These are phyloP conservation scores for Drosophila ohnishii DNA, from an alignment of 1,140 invertebrate genomes.

Conservation along the genomic window DNA sequence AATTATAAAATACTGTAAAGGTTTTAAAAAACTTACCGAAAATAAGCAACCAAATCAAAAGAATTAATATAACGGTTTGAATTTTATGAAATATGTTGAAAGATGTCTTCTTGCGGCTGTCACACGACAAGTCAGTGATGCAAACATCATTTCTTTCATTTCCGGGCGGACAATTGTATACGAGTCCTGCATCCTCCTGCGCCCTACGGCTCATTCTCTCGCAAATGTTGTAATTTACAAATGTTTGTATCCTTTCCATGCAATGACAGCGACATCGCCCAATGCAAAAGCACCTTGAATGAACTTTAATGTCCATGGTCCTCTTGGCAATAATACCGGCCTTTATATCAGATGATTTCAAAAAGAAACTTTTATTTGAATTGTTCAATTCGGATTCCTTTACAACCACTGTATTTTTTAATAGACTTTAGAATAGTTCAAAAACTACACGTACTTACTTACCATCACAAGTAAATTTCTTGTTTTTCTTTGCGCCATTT, in stretches of 20 bases:
- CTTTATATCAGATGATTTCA: not conserved
- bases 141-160: slow-evolving; percentile 45
- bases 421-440: no score
- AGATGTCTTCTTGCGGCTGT: not conserved
- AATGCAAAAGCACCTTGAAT: slow-evolving; percentile 68
- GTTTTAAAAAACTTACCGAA: slow-evolving; percentile 30
- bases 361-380: not conserved
- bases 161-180: slow-evolving; percentile 51
- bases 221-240: slow-evolving; percentile 52
- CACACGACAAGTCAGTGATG: slow-evolving; percentile 16
- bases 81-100: slow-evolving; percentile 4
- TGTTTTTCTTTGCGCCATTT: slow-evolving; percentile 36
- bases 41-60: slow-evolving; percentile 17
- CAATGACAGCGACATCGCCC: slow-evolving; percentile 70
- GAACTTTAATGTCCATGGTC: slow-evolving; percentile 41
- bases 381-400: slow-evolving; percentile 9
- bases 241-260: slow-evolving; percentile 53
- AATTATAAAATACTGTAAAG: no score
- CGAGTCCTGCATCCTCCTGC: slow-evolving; percentile 41
- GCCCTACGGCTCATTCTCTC: slow-evolving; percentile 36
- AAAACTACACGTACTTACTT: not conserved
- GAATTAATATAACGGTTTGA: not conserved
- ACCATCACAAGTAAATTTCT: slow-evolving; percentile 58
- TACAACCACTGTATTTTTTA: slow-evolving; percentile 31
- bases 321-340: slow-evolving; percentile 42